These are phyloP conservation scores for Rhagophthalmus giganteus DNA, from an alignment of 2,888 invertebrate genomes.

Conservation along the genomic window DNA sequence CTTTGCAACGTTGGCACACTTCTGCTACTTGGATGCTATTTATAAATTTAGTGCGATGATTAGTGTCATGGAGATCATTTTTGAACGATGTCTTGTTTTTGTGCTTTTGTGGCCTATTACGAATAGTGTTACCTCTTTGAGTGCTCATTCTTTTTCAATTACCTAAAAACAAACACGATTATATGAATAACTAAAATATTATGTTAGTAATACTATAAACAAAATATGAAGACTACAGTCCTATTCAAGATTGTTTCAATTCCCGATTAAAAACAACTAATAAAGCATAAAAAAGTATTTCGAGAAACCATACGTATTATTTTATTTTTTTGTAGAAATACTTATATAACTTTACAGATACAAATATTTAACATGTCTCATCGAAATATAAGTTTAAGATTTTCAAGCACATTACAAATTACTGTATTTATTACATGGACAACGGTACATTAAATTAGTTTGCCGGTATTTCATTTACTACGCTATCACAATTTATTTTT, in stretches of 20 bases:
- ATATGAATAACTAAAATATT: not conserved
- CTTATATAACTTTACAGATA: too few relatives aligned
- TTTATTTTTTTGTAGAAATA: too few relatives aligned
- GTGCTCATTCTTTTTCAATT: conserved; percentile 68
- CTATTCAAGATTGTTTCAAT: too few relatives aligned
- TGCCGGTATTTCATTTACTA: conserved; percentile 22
- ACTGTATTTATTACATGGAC: not conserved
- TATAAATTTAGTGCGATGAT: conserved; percentile 72
- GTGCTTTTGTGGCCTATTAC: conserved; percentile 81
- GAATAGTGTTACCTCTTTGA: conserved; percentile 70
- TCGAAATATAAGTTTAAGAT: too few relatives aligned
- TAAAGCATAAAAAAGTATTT: too few relatives aligned
- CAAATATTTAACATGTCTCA: too few relatives aligned
- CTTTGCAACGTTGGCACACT: conserved; percentile 83
- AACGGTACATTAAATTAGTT: conserved; percentile 10
- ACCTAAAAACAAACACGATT: not conserved
- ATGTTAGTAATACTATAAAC: too few relatives aligned
- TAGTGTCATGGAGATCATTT: conserved; percentile 84
- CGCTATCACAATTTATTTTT: conserved; percentile 43
- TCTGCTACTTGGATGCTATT: conserved; percentile 74
- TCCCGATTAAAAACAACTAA: too few relatives aligned
- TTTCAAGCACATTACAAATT: too few relatives aligned
- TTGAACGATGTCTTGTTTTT: conserved; percentile 81
- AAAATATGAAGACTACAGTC: too few relatives aligned
- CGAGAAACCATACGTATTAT: too few relatives aligned